Evolutionary conservation across 2,797 vertebrate genomes (phyloP), one percentile per base, ranked within the genome.

Genomic region (Bucorvus abyssinicus): DNA sequence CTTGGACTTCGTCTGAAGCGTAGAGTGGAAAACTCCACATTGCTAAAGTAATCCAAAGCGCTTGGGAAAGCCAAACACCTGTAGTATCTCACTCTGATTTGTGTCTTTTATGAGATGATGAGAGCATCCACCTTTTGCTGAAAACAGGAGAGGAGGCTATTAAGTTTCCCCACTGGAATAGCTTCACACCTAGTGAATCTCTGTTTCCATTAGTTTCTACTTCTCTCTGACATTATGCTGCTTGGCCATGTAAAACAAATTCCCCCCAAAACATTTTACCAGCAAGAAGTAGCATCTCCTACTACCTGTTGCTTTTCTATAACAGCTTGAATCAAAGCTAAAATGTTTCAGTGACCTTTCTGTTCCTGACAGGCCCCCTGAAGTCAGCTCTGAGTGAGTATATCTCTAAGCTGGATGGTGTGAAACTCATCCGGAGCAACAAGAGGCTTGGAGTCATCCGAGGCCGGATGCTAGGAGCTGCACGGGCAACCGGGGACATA

Each of bases 341-440:
- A 77, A 56, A 16, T 30, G n/a, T 84, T 79, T 82, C 45, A 5
- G 52, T 89, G 73, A 61, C 29, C 14, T 0, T 91, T 93, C 70
- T 94, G 18, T 96, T 49, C 14, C 68, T 96, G 94, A 75, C 90
- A 99, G 98, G 98, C 74, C 98, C 98, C 74, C 97, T 98, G 95
- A 99, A 98, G 97, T 98, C 97, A 36, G 97, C 98, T 55, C 97
- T 99, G 73, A 98, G 98, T 32, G 98, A 98, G 71, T 98, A 99
- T 11, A 96, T 99, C 95, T 98, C 98, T 67, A 98, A 95, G 49
- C 95, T 99, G 97, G 97, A 98, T 0, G 96, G 98, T 11, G 98
- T 99, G 95, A 98, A 98, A 86, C 95, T 99, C 95, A 98, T 99
- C 75, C 98, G 98, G 89, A 99, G 98, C 97, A 98, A 97, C 82